Percentiles rank a stretch among this genome's conserved stretches.
Conservation (phyloP, 2,113 vertebrate species). For the Chaetodon trifascialis region DNA sequence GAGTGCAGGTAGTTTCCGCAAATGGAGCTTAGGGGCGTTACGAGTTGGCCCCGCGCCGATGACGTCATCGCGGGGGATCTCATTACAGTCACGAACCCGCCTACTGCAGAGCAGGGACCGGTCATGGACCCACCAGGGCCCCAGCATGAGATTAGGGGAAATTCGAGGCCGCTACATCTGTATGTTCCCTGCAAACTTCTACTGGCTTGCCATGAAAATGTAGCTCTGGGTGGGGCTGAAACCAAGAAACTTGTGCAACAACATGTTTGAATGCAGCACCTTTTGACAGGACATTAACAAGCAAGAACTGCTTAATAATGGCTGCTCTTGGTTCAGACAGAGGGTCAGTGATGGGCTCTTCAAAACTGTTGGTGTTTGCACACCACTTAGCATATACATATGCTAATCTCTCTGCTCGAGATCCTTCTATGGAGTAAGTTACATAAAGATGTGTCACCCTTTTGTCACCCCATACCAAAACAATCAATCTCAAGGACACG, state of each 20-base stretch:
- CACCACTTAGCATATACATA: too few relatives aligned
- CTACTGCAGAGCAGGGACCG: too few relatives aligned
- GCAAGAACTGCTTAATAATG: background rate
- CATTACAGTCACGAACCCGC: too few relatives aligned
- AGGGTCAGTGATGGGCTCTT: conserved; percentile 2
- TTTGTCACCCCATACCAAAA: background rate
- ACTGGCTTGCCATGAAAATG: background rate
- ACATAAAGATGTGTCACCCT: background rate
- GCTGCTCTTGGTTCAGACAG: background rate
- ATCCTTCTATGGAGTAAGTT: background rate
- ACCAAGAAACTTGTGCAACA: too few relatives aligned
- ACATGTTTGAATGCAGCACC: background rate
- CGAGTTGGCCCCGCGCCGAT: too few relatives aligned
- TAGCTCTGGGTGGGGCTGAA: too few relatives aligned
- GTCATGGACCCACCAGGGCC: too few relatives aligned
- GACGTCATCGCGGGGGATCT: too few relatives aligned
- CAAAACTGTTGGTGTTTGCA: background rate
- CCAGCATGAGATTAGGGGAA: too few relatives aligned
- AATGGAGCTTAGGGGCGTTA: too few relatives aligned
- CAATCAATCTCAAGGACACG: background rate
- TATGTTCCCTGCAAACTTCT: background rate
- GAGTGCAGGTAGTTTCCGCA: too few relatives aligned
- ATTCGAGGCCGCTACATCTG: too few relatives aligned
- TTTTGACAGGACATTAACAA: background rate
- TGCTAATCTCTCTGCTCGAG: background rate